phyloP scores from a whole-genome alignment of 2,888 invertebrate species.

The Diaphora mendica region DNA sequence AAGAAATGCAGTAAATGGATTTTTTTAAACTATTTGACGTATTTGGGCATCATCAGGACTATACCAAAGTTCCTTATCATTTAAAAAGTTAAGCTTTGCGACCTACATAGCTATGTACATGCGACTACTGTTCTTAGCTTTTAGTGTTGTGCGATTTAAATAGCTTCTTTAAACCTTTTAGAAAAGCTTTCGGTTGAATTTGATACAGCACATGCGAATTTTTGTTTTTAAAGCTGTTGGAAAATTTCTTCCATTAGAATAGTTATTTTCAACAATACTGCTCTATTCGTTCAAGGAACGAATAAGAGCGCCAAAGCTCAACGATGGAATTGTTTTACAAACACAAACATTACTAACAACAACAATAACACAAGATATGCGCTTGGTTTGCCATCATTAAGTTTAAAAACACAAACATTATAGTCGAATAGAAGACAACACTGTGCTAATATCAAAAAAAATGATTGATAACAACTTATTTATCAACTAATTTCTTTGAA shows the following conservation, averaged over 20 bases:
- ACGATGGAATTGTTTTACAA: neutral
- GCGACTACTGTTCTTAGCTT: neutral
- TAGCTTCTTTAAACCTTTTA: neutral
- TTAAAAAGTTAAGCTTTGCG: neutral
- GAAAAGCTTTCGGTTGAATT: neutral
- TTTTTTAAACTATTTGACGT: neutral
- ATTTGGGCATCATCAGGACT: neutral
- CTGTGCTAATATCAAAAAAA: no score
- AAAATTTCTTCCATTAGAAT: neutral
- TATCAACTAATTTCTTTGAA: neutral
- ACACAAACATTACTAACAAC: neutral
- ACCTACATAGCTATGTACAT: neutral
- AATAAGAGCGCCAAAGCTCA: neutral
- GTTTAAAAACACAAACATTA: neutral
- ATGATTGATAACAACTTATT: neutral
- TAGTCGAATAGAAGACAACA: no score
- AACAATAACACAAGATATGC: neutral
- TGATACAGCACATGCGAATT: neutral
- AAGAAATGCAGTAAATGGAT: neutral
- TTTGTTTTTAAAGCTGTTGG: neutral
- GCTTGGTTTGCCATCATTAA: neutral
- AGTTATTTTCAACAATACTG: neutral
- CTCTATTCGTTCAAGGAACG: neutral
- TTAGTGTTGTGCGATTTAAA: neutral
- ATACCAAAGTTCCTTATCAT: neutral